phyloP scores from a whole-genome alignment of 2,888 invertebrate species.

The Pharmacophagus antenor region DNA sequence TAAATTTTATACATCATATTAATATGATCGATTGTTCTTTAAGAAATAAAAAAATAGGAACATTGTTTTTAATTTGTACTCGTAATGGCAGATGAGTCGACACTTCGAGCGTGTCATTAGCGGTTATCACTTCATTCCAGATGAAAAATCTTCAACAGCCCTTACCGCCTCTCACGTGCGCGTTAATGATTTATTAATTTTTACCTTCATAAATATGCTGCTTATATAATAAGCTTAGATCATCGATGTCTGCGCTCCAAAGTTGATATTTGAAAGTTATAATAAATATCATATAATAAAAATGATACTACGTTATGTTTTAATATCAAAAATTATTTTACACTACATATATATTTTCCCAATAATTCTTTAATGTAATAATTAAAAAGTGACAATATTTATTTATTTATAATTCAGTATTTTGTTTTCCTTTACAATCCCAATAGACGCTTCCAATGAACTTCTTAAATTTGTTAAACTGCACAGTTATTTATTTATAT shows the following conservation, averaged over 20 bases:
- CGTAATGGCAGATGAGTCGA: slow-evolving; percentile 63
- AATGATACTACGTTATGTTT: too few species aligned
- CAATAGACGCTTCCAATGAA: too few species aligned
- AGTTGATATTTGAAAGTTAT: not conserved
- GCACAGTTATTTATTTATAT: too few species aligned
- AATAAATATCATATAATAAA: too few species aligned
- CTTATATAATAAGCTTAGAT: slow-evolving; percentile 47
- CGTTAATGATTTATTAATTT: slow-evolving; percentile 79
- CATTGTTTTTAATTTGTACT: slow-evolving; percentile 32
- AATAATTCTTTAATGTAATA: too few species aligned
- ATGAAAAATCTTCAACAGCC: slow-evolving; percentile 80
- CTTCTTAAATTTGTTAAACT: too few species aligned
- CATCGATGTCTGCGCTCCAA: not conserved
- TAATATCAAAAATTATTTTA: not conserved
- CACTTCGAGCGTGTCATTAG: slow-evolving; percentile 71
- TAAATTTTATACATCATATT: not conserved
- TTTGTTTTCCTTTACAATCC: too few species aligned
- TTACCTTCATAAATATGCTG: slow-evolving; percentile 72
- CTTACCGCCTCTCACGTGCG: slow-evolving; percentile 68
- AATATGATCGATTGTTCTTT: not conserved
- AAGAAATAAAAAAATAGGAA: slow-evolving; percentile 15
- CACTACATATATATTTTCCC: not conserved
- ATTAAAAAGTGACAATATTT: not conserved
- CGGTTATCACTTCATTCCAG: slow-evolving; percentile 81
- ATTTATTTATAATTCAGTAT: not conserved